Evolutionary conservation across 2,113 vertebrate species (phyloP).

Genomic region (Nesoenas mayeri): DNA sequence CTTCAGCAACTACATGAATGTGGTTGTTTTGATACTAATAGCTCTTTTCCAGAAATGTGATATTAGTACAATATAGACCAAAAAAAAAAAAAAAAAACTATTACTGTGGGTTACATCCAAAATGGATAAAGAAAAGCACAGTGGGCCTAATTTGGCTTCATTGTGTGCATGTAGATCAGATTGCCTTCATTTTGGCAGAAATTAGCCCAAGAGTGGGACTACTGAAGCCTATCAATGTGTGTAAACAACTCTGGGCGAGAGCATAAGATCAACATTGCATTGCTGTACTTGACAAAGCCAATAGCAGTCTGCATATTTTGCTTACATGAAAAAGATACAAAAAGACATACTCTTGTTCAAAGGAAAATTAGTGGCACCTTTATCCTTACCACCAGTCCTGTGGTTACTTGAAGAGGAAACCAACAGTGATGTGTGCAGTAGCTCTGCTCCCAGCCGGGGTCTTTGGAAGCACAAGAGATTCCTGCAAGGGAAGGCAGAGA

Average conservation of each 20-base stretch:
- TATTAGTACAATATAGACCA: not conserved
- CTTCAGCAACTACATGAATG: not conserved
- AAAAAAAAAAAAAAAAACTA: not conserved
- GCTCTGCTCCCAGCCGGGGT: not conserved
- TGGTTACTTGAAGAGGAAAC: not conserved
- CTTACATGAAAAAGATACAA: not conserved
- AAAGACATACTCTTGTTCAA: not conserved
- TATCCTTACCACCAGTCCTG: not conserved
- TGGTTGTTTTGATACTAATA: not conserved
- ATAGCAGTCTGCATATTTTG: fast-evolving
- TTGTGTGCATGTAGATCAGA: not conserved
- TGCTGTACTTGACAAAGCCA: not conserved
- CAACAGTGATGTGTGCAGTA: not conserved
- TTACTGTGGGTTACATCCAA: not conserved
- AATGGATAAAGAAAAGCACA: not conserved
- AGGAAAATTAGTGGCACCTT: not conserved
- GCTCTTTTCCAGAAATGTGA: not conserved
- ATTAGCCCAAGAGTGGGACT: not conserved
- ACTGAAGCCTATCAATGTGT: not conserved
- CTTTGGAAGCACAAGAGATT: not conserved
- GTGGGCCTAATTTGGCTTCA: not conserved
- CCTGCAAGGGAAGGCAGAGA: not conserved
- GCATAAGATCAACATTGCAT: fast-evolving
- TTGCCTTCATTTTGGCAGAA: constrained; percentile 10
- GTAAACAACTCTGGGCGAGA: not conserved